A percentile compares a stretch with the other conserved stretches of the same genome.
Evolutionary conservation across 1,140 invertebrate genomes (phyloP).

Genomic region (Lutraria rhynchaena): DNA sequence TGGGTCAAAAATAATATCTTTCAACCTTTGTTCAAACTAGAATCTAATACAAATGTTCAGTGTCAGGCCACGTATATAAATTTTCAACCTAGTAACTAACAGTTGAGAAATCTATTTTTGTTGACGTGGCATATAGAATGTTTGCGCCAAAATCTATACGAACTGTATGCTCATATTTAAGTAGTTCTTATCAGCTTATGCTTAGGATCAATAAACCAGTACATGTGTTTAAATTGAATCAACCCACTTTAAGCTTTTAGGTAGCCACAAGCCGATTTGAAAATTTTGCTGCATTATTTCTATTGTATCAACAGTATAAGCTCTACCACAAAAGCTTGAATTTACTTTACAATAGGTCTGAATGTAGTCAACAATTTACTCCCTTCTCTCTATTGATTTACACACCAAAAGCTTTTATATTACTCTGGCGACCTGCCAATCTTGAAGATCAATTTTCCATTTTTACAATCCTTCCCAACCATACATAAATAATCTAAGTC

Average conservation of each 20-base stretch:
- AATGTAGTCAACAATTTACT: conserved; percentile 23
- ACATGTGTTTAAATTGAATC: conserved; percentile 13
- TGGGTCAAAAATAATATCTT: too few species aligned
- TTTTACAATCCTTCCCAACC: conserved; percentile 21
- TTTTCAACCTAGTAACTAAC: conserved; percentile 30
- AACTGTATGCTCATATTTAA: conserved; percentile 25
- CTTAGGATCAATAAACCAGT: conserved; percentile 2
- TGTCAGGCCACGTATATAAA: too few species aligned
- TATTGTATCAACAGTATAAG: conserved; percentile 11
- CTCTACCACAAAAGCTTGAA: conserved; percentile 27
- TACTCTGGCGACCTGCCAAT: conserved; percentile 46
- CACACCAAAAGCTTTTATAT: conserved; percentile 33
- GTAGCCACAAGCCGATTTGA: too few species aligned
- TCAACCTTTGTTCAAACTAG: too few species aligned
- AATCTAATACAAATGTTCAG: too few species aligned
- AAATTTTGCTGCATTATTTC: not conserved
- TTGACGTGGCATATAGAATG: conserved; percentile 32
- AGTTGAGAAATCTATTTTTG: conserved; percentile 15
- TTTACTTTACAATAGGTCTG: conserved; percentile 28
- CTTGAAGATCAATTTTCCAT: conserved; percentile 26
- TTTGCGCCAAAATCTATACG: conserved; percentile 40
- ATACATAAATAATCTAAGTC: conserved; percentile 37
- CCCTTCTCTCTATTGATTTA: conserved; percentile 8
- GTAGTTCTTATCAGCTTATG: conserved; percentile 33
- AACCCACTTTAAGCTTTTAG: too few species aligned